These are phyloP conservation scores for Melangyna quadrimaculata DNA, from an alignment of 2,888 invertebrate genomes.

Conservation along the genomic window DNA sequence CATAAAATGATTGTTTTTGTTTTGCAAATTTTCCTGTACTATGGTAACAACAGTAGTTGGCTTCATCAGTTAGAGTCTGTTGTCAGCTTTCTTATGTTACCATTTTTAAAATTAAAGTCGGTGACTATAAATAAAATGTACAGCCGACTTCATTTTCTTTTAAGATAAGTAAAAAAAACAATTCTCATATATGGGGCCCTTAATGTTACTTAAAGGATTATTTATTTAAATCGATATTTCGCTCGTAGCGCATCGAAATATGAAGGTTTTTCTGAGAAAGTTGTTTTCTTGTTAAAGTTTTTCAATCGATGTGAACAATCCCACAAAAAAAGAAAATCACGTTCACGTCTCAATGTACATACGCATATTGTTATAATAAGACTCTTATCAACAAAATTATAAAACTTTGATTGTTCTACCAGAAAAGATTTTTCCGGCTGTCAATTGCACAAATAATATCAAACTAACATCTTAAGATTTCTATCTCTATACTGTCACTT, in stretches of 20 bases:
- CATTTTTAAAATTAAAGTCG: no score
- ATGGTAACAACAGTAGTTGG: no score
- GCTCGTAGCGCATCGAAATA: neutral
- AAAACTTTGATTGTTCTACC: constrained; percentile 34
- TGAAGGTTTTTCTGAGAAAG: neutral
- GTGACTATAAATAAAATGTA: no score
- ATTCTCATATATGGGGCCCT: no score
- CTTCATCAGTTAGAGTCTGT: no score
- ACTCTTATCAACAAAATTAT: constrained; percentile 29
- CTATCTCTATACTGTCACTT: constrained; percentile 24
- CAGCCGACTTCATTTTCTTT: no score
- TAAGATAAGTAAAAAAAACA: no score
- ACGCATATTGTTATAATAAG: neutral
- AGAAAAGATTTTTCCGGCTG: constrained; percentile 18
- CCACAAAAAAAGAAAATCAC: neutral
- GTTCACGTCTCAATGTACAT: neutral
- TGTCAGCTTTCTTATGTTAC: no score
- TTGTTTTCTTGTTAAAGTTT: neutral
- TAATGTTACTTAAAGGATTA: neutral
- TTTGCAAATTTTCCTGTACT: no score
- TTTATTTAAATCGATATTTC: neutral
- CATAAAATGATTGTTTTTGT: no score
- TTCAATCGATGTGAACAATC: neutral
- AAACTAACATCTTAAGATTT: constrained; percentile 21
- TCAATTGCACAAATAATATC: constrained; percentile 45